These are phyloP conservation scores for Ranitomeya imitator DNA, from an alignment of 2,113 vertebrate genomes.

Conservation along the genomic window DNA sequence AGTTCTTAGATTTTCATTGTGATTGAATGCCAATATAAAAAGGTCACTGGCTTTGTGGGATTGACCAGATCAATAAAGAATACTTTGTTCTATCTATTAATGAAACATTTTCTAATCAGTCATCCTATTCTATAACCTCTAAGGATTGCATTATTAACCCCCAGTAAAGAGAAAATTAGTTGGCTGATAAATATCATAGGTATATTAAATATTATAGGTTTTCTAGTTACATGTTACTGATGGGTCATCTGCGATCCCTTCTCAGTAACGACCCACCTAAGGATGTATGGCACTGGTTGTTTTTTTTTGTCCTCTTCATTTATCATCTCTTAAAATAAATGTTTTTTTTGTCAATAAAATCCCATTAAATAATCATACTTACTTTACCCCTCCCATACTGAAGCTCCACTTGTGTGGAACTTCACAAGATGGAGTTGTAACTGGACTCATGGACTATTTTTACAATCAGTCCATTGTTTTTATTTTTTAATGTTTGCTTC, in stretches of 20 bases:
- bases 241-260: neutral
- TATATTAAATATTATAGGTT: neutral
- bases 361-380: neutral
- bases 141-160: conserved; percentile 4
- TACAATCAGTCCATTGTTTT: neutral
- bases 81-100: neutral
- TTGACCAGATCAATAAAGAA: conserved; percentile 10
- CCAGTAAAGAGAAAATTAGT: neutral
- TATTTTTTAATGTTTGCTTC: no score
- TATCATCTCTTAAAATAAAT: neutral
- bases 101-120: conserved; percentile 4
- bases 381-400: neutral
- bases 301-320: neutral
- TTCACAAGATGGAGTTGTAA: neutral
- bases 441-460: neutral
- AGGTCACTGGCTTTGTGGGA: neutral
- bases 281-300: neutral
- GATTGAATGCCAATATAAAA: neutral
- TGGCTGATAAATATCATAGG: neutral
- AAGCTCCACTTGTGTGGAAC: neutral
- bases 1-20: neutral
- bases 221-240: neutral
- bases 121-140: neutral
- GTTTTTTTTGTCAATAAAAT: neutral
- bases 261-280: neutral